A percentile compares a stretch with the other conserved stretches of the same genome.
Evolutionary conservation across 2,797 vertebrate genomes (phyloP).

Genomic region (Euphonia xanthogaster): DNA sequence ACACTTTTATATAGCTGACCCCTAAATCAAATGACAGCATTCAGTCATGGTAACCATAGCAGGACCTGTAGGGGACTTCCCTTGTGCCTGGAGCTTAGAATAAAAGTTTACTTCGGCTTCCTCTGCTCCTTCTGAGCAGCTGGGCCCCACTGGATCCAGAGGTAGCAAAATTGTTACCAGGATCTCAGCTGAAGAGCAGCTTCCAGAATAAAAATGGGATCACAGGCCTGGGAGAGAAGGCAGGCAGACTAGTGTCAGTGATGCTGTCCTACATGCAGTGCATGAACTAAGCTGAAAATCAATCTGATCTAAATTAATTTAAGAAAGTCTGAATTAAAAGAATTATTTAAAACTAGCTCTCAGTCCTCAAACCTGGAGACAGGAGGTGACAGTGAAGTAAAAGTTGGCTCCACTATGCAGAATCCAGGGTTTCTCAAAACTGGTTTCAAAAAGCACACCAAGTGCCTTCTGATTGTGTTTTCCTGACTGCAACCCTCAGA

Average conservation of each 20-base stretch:
- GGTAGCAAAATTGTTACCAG: neutral
- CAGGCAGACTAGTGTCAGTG: neutral
- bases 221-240: neutral
- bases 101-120: slow-evolving; percentile 26
- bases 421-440: neutral
- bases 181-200: neutral
- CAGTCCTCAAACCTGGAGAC: neutral
- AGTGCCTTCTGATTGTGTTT: neutral
- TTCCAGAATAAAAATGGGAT: neutral
- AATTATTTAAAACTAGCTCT: neutral
- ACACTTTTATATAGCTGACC: neutral
- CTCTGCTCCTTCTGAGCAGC: neutral
- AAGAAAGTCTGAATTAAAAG: neutral
- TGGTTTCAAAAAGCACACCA: neutral
- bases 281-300: neutral
- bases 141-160: neutral
- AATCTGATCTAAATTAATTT: neutral
- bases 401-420: neutral
- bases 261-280: rapidly evolving
- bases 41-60: neutral
- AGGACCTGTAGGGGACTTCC: neutral
- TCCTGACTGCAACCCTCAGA: neutral
- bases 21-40: neutral
- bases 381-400: neutral
- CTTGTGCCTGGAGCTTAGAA: neutral